Base-by-base conservation (phyloP, 2,888 invertebrate species). In the Agrotis exclamationis region DNA sequence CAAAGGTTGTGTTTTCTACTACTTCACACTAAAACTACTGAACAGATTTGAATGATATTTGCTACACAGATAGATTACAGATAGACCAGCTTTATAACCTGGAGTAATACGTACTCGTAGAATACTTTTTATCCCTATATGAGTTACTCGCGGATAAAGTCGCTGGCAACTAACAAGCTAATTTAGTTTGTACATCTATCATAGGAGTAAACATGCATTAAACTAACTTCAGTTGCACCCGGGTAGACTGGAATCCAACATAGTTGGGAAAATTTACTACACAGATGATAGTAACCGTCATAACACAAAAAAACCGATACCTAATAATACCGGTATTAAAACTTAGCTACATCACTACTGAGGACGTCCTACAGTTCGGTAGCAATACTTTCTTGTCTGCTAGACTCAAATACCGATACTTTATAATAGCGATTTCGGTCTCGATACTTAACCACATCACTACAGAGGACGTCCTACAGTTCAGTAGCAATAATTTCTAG, bases 311-410 rank as follows among this genome's bases (percentile, higher is more conserved):
- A 56, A 33, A 56, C 28, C 45, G 16, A 16, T 45, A 45, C 16
- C 45, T 16, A 45, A 45, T 45, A 14, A 5, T 11, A 39, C 44
- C 58, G 16, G 48, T 62, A 56, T 56, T 33, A 13, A 5, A 33
- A 54, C n/a, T 5, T 0, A 28, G 33, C 0, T 44, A 60, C 76
- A 68, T 70, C 76, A 80, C 85, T 80, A 78, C 3, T 11, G 62
- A 76, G 63, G 48, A 70, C 54, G 57, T 70, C 67, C 72, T 45
- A 68, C 60, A 57, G 65, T 66, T 74, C 45, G 13, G 28, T 13
- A n/a, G 64, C 67, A 63, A 80, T 84, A 76, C 76, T 76, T 82
- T 84, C 84, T 72, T 80, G 80, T 76, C 80, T 74, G 72, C 50
- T 71, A 77, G 68, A 82, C 78, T 74, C 28, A 28, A 28, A 22